Evolutionary conservation across 2,797 vertebrate species (phyloP), one percentile per base, ranked within the genome.

Genomic region (Yasuhikotakia modesta): DNA sequence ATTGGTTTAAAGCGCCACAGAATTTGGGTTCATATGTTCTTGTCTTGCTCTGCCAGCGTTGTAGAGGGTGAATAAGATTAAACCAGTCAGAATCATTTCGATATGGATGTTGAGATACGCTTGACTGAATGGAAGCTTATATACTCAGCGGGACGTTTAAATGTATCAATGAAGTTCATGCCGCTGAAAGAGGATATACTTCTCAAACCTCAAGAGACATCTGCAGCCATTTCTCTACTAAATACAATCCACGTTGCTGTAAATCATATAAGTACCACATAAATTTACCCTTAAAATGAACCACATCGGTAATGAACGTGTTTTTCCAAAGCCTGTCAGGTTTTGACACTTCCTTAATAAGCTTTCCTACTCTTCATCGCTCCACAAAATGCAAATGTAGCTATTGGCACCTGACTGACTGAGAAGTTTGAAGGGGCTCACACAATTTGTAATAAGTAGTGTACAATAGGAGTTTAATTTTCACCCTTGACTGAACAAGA

Each of bases 391-490:
- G 67, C 57, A 70, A 64, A 73, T 82, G 71, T 12, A 55, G 73
- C 55, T 69, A 83, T 72, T 79, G 68, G 71, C 82, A 84, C 85
- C 81, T 87, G 84, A 84, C 60, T 32, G 80, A 73, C 85, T 80
- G 76, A 66, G 77, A 85, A 66, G 45, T 86, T 60, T 86, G 82
- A 70, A 77, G 85, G 55, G 86, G 77, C 69, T 85, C 82, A 78
- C 68, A 84, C 76, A 84, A 69, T 88, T 79, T 83, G 82, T 73
- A 85, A 83, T 85, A 86, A 83, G 55, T 74, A 60, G 78, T 69
- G 76, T 21, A 69, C 80, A 86, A 85, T 61, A 81, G 80, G 72
- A 82, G 82, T 86, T 88, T 86, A 81, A 89, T 90, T 90, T 89
- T 82, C 84, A 84, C 82, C 83, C 76, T 55, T 80, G 77, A 88